These are phyloP conservation scores for Aselliscus stoliczkanus DNA, from an alignment of 2,797 vertebrate genomes.

Conservation along the genomic window DNA sequence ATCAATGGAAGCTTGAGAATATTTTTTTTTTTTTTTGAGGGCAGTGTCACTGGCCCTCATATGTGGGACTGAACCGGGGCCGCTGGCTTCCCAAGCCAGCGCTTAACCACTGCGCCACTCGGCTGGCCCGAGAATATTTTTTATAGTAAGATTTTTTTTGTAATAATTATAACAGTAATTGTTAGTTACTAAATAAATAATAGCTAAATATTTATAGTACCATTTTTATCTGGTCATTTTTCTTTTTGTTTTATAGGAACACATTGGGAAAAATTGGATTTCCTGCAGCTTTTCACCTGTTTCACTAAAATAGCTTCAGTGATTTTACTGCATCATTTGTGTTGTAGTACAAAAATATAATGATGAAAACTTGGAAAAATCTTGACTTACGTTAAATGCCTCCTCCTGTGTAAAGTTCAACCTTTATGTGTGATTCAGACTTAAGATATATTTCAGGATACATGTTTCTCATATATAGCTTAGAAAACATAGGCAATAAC, in stretches of 20 bases:
- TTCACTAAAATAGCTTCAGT: background rate
- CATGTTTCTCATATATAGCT: background rate
- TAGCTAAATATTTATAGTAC: background rate
- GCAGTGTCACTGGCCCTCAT: too few relatives aligned
- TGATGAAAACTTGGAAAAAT: background rate
- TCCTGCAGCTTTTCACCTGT: background rate
- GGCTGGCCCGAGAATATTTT: background rate
- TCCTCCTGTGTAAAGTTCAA: background rate
- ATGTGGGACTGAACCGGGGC: too few relatives aligned
- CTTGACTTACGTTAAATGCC: background rate
- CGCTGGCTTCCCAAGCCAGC: too few relatives aligned
- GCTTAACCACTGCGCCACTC: too few relatives aligned
- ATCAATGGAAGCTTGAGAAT: background rate
- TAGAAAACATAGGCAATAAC: background rate
- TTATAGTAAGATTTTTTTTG: background rate
- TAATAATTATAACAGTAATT: background rate
- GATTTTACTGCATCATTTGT: background rate
- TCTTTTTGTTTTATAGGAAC: background rate
- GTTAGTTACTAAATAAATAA: background rate
- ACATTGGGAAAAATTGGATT: background rate
- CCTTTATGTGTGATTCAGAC: background rate
- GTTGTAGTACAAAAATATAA: background rate
- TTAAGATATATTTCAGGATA: background rate
- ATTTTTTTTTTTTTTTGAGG: too few relatives aligned
- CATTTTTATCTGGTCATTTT: background rate